phyloP scores from a whole-genome alignment of 1,140 invertebrate genomes.

The Metopolophium dirhodum region DNA sequence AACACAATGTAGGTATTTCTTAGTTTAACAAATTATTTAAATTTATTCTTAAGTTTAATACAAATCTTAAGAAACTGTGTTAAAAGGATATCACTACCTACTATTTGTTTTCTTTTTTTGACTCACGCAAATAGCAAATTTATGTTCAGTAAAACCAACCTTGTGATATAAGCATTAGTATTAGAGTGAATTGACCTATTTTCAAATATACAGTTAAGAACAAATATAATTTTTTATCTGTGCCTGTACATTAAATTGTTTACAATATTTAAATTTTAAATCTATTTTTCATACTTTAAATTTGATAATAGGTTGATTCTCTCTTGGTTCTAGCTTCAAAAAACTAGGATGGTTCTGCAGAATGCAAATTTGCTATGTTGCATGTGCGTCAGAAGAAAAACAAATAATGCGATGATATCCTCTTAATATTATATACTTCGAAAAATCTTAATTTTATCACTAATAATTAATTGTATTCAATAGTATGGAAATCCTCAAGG shows the following conservation, averaged over 20 bases:
- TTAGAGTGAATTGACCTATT: no score
- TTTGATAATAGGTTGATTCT: not conserved
- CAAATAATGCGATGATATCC: not conserved
- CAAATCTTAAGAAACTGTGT: no score
- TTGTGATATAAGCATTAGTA: no score
- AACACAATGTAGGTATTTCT: not conserved
- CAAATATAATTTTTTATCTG: not conserved
- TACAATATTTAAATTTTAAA: no score
- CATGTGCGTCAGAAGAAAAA: not conserved
- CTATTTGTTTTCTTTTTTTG: no score
- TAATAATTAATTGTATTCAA: not conserved
- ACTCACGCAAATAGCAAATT: not conserved
- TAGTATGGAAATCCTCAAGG: conserved; percentile 36
- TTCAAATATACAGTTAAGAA: not conserved
- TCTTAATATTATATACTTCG: not conserved
- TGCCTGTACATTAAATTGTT: not conserved
- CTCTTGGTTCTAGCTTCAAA: not conserved
- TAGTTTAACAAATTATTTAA: no score
- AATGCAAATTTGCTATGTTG: not conserved
- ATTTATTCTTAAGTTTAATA: no score
- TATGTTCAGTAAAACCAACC: not conserved
- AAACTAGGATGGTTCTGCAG: not conserved
- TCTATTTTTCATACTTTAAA: no score
- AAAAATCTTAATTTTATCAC: not conserved
- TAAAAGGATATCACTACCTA: no score